Evolutionary conservation across 2,113 vertebrate species (phyloP).

Genomic region (Gobiocypris rarus): DNA sequence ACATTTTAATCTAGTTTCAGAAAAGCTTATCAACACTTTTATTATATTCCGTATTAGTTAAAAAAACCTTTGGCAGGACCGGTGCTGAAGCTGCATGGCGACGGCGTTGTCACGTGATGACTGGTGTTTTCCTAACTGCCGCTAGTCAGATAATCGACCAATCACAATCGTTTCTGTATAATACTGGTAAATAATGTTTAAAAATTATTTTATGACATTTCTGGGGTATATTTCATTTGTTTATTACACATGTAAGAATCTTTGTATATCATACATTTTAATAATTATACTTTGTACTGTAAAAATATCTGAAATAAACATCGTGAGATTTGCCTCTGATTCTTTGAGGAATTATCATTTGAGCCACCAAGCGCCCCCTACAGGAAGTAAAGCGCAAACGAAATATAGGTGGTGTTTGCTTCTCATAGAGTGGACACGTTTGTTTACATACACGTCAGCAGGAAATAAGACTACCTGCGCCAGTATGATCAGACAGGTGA

Average conservation of each 20-base stretch:
- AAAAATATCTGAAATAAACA: neutral
- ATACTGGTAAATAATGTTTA: neutral
- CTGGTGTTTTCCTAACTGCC: neutral
- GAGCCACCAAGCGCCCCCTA: neutral
- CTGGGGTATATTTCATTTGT: neutral
- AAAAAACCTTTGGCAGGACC: neutral
- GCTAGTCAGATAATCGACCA: neutral
- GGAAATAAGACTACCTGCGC: constrained; percentile 44
- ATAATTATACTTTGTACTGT: neutral
- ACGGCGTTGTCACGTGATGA: neutral
- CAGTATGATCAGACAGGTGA: constrained; percentile 58
- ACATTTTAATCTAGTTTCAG: neutral
- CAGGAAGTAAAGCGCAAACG: neutral
- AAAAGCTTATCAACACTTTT: neutral
- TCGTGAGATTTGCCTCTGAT: neutral
- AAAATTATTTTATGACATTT: no score
- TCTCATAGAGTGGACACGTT: constrained; percentile 16
- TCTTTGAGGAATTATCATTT: neutral
- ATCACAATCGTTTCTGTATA: neutral
- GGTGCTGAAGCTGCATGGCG: neutral
- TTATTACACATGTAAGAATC: neutral
- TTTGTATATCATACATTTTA: neutral
- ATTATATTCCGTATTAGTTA: no score
- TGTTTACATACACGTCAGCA: constrained; percentile 59
- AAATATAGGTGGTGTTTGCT: neutral